A percentile compares a stretch with the other conserved stretches of the same genome.
These are phyloP conservation scores for Semnornis frantzii DNA, from an alignment of 2,113 vertebrate genomes.

Conservation along the genomic window DNA sequence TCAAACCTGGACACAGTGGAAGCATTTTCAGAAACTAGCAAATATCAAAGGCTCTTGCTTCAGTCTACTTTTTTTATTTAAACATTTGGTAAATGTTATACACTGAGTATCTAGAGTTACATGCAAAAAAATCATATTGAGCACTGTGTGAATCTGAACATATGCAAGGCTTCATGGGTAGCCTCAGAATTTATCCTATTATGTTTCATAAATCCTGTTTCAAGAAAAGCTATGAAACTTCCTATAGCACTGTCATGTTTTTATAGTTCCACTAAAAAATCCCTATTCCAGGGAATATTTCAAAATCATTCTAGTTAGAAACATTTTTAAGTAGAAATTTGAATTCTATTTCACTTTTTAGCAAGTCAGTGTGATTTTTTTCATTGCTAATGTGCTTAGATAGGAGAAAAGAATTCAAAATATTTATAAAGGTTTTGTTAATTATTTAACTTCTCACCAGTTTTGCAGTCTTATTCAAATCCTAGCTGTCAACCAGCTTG, in stretches of 20 bases:
- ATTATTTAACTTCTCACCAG: background rate
- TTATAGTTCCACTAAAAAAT: background rate
- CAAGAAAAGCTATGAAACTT: background rate
- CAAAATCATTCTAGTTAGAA: background rate
- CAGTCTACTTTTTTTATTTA: background rate
- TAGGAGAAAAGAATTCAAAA: background rate
- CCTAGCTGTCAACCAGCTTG: background rate
- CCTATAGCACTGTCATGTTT: background rate
- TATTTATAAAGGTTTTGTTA: background rate
- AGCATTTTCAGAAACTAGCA: background rate
- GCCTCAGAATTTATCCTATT: background rate
- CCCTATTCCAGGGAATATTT: background rate
- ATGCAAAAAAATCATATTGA: background rate
- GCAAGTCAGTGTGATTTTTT: background rate
- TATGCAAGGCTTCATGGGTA: background rate
- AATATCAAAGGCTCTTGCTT: background rate
- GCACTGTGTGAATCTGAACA: background rate
- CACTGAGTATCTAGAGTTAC: background rate
- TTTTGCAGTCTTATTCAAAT: background rate
- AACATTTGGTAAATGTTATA: background rate
- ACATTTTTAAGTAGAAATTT: background rate
- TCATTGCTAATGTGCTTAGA: background rate
- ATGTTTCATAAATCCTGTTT: background rate
- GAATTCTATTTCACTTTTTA: background rate
- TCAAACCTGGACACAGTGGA: no score